Evolutionary conservation across 2,888 invertebrate species (phyloP), one percentile per base, ranked within the genome.

Genomic region (Punctoribates punctum): DNA sequence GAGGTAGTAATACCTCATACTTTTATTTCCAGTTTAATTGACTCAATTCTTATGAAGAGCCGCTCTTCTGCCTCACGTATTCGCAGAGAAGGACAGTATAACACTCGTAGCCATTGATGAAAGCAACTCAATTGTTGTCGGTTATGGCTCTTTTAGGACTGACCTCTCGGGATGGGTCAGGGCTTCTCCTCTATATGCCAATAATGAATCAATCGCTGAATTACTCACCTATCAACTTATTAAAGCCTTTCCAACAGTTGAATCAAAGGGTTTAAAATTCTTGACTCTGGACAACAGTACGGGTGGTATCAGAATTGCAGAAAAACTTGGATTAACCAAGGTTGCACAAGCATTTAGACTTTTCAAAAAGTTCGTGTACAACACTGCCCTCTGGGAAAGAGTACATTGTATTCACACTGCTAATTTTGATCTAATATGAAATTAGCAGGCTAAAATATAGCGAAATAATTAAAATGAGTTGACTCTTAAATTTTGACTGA

Each of bases 351-450:
- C 75, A 76, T 1, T 75, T 79, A 11, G 80, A 38, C 73, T 78
- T 25, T 80, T 79, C 54, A 76, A 15, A 17, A 70, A 51, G 8
- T 29, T 13, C 11, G 73, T 76, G 11, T 77, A 76, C 8, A 54
- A 74, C 4, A 57, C 42, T 8, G 80, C 79, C 5, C 73, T 78
- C 17, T 79, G 79, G 74, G 29, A 75, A 11, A 78, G 77, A 67
- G 75, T 80, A 11, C 80, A 78, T 65, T 76, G 78, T 20, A 79
- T 79, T 42, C 79, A 79, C 57, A 77, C 79, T 11, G 79, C 80
- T 9, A 80, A 80, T 60, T 80, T 80, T 75, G 77, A n/a, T n/a
- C n/a, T n/a, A n/a, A n/a, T n/a, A n/a, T n/a, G n/a, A n/a, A n/a
- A n/a, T n/a, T n/a, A n/a, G n/a, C n/a, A n/a, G n/a, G n/a, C n/a